Base-by-base conservation (phyloP, 2,888 invertebrate species). In the Poecilobothrus nobilitatus region DNA sequence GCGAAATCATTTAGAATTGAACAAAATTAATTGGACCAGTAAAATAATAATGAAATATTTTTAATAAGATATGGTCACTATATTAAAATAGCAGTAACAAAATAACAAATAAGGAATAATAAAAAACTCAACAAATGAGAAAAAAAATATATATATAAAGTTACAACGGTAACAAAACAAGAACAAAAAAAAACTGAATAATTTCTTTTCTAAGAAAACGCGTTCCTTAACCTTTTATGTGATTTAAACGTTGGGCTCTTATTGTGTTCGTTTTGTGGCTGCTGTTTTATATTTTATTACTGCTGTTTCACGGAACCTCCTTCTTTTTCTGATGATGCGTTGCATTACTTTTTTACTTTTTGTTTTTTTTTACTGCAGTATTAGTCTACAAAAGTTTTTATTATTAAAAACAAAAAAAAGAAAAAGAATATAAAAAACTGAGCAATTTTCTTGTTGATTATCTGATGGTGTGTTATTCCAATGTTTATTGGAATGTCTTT, bases 151-250 rank as follows among this genome's bases (percentile, higher is more conserved):
- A 53, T n/a, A 53, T 18, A 6, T 18, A 18, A 53, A 53, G 15
- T 15, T 18, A 53, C 53, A 53, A 53, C 53, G 53, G 15, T 18
- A 53, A 53, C 18, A 53, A 37, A 37, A 37, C 37, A 37, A 10
- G 37, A 37, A 53, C 53, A 18, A 6, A 53, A 18, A 18, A 44
- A 44, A n/a, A n/a, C n/a, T 12, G 44, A 15, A 53, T n/a, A n/a
- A 53, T 53, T 53, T 53, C n/a, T 53, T 53, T 53, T 53, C 53
- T 53, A 53, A 53, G 53, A 53, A 53, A 53, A 53, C 15, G 53
- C 53, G 53, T 53, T 53, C 53, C 53, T 53, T 53, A 53, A 53
- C 53, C 53, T 53, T 53, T 53, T 53, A 53, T 53, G 53, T n/a
- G 53, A 53, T 53, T 53, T 2, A 53, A 37, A 37, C 12, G 37